Conservation (phyloP, 2,113 vertebrate species). For the Podilymbus podiceps region DNA sequence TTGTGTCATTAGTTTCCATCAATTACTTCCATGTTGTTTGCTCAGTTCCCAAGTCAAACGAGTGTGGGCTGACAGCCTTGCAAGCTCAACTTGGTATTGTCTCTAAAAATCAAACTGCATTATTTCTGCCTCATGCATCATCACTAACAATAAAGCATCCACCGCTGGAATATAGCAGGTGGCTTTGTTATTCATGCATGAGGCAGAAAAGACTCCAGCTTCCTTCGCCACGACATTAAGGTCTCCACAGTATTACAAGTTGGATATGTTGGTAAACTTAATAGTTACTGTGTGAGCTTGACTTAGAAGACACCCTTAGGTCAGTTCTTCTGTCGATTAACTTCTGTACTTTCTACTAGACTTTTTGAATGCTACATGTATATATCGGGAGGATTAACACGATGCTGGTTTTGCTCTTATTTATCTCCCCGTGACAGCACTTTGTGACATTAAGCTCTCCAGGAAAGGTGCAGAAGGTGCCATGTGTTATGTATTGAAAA, state of each 20-base stretch:
- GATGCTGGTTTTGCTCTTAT: background rate
- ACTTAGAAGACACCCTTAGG: background rate
- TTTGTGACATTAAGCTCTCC: background rate
- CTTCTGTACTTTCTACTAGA: background rate
- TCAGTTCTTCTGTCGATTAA: background rate
- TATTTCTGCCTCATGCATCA: slow-evolving; percentile 65
- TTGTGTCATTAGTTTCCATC: slow-evolving; percentile 57
- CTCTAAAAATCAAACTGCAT: slow-evolving; percentile 57
- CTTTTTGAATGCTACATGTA: fast-evolving
- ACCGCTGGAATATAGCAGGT: slow-evolving; percentile 47
- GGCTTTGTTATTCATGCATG: slow-evolving; percentile 57
- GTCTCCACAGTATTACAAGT: background rate
- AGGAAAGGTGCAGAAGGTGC: background rate
- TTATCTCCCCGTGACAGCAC: background rate
- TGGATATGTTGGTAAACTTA: background rate
- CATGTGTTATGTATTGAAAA: background rate
- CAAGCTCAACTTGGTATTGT: slow-evolving; percentile 49
- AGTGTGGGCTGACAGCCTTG: slow-evolving; percentile 37
- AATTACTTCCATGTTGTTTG: slow-evolving; percentile 60
- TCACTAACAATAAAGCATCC: slow-evolving; percentile 56
- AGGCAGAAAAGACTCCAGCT: slow-evolving; percentile 3
- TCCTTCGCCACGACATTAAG: background rate
- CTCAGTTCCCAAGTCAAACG: slow-evolving; percentile 40
- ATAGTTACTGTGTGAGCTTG: background rate
- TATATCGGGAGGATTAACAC: background rate